Evolutionary conservation across 2,888 invertebrate species (phyloP), one percentile per base, ranked within the genome.

Genomic region (Drosophila antonietae): DNA sequence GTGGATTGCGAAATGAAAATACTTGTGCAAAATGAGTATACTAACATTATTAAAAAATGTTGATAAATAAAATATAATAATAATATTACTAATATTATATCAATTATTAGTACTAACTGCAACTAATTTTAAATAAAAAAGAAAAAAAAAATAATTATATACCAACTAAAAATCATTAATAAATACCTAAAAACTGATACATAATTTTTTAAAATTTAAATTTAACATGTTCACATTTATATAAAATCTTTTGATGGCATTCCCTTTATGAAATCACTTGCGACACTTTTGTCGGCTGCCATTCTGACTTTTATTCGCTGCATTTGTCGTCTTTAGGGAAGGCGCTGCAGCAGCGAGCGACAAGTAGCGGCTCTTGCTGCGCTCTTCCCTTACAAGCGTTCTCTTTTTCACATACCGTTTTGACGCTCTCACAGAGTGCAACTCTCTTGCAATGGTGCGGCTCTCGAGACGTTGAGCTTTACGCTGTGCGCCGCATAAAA

Each of bases 291-390:
- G 86, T 79, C 71, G 70, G 76, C 39, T 73, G 86, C 2, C 52
- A 46, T 37, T 57, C 43, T 68, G 49, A 67, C 68, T 81, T 78
- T 68, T 75, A 41, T 68, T 33, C 62, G 62, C 49, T 83, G 83
- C 83, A 83, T 68, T 85, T 78, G 78, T 74, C 69, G 80, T 80
- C 79, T 81, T 84, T 77, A 65, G 66, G 79, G 79, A 71, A 72
- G 72, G 70, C 78, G 66, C 56, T 70, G 71, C 73, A 63, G 65
- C 66, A 57, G 64, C 55, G 68, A 80, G 70, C 73, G 76, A 66
- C 78, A 83, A 83, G 83, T 83, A 83, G 83, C 79, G 83, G 68
- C 86, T 75, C 52, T 64, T 73, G 65, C 62, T 68, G 55, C 53
- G 60, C 75, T 70, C 83, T 70, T 63, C 51, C 37, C 51, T 44